A percentile compares a stretch with the other conserved stretches of the same genome.
These are phyloP conservation scores for Temnothorax unifasciatus DNA, from an alignment of 2,888 invertebrate species.

Conservation along the genomic window DNA sequence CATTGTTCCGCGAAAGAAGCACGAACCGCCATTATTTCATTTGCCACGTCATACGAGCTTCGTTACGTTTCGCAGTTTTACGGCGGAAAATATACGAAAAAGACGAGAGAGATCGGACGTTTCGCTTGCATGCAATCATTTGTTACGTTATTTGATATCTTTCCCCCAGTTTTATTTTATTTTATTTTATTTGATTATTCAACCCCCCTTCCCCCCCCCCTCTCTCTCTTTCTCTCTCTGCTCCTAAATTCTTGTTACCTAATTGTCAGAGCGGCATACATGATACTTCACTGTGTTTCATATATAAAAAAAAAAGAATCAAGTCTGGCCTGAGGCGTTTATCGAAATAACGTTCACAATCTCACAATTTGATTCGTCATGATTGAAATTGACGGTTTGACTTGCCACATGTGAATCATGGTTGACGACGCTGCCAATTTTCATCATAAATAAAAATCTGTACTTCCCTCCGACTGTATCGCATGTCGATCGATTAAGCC, in stretches of 20 bases:
- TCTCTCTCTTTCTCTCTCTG: background rate
- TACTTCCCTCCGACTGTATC: slow-evolving; percentile 18
- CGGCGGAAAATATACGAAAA: background rate
- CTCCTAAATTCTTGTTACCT: background rate
- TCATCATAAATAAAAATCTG: slow-evolving; percentile 66
- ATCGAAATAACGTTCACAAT: slow-evolving; percentile 35
- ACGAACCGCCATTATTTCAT: slow-evolving; percentile 49
- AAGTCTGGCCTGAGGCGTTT: slow-evolving; percentile 74
- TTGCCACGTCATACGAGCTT: slow-evolving; percentile 45
- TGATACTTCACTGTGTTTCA: background rate
- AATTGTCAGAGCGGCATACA: background rate
- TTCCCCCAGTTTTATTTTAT: slow-evolving; percentile 6
- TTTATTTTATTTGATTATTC: slow-evolving; percentile 9
- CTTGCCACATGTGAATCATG: slow-evolving; percentile 79
- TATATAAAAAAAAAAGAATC: slow-evolving; percentile 4
- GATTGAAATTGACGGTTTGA: slow-evolving; percentile 83
- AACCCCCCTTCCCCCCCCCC: no score
- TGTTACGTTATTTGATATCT: background rate
- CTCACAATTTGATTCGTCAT: slow-evolving; percentile 68
- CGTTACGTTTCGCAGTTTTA: slow-evolving; percentile 21
- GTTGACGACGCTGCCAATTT: slow-evolving; percentile 77
- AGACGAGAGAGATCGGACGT: background rate
- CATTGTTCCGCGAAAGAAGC: slow-evolving; percentile 58
- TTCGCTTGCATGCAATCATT: background rate
- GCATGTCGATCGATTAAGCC: slow-evolving; percentile 16